phyloP scores from a whole-genome alignment of 2,113 vertebrate species.

The Rhombomys opimus region DNA sequence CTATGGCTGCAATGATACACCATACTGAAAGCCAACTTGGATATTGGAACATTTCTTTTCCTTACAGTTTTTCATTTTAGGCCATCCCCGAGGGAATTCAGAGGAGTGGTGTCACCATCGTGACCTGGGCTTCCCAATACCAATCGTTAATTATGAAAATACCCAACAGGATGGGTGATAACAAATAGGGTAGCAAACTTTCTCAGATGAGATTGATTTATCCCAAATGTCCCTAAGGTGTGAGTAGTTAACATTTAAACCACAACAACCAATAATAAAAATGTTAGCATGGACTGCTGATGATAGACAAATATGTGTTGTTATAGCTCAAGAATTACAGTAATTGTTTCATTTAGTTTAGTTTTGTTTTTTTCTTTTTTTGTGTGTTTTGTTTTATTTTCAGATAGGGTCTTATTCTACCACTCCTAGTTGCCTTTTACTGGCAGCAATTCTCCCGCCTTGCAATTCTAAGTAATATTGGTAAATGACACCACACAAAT shows the following conservation, averaged over 20 bases:
- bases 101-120: fast-evolving
- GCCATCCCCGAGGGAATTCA: neutral
- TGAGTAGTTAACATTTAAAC: neutral
- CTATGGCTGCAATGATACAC: neutral
- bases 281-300: neutral
- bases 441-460: too few relatives aligned
- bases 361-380: neutral
- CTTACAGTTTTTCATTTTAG: neutral
- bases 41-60: neutral
- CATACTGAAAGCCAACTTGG: neutral
- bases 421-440: neutral
- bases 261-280: neutral
- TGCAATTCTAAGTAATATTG: neutral
- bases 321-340: neutral
- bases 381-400: neutral
- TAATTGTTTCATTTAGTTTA: neutral
- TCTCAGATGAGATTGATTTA: neutral
- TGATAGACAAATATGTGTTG: neutral
- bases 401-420: too few relatives aligned
- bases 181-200: neutral
- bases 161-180: neutral
- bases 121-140: neutral
- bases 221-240: neutral
- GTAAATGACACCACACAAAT: neutral
- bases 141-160: neutral